Base-by-base conservation (phyloP, 1,140 invertebrate genomes). In the Platorchestia sp. region DNA sequence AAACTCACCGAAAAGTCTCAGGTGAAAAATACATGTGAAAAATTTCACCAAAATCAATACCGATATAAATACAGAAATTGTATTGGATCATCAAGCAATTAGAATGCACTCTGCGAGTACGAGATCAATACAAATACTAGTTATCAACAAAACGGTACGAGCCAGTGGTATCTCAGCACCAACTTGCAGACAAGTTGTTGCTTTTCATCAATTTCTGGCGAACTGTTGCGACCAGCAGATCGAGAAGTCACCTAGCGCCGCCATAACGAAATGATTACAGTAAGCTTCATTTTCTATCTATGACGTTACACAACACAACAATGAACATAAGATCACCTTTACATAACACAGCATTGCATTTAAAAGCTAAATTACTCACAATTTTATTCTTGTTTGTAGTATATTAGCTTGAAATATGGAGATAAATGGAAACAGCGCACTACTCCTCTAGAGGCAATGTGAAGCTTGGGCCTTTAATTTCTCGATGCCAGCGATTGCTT, bases 161-260 rank as follows among this genome's bases (percentile, higher is more conserved):
- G 59, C 36, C 14, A 75, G 59, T 75, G 59, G 59, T 22, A 75
- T 89, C 41, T 89, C n/a, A 89, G 87, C 43, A 89, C 41, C 87
- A 89, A 89, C 87, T 42, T 36, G 87, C 87, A 89, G 27, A 42
- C 41, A 89, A 89, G 87, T 89, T 89, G 87, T 89, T 89, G 41
- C 42, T 89, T 41, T 19, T 42, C 87, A 44, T 89, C 87, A 89
- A 89, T 89, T 89, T 89, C 87, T 89, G 87, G 87, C 87, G 87
- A 89, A 89, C 87, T 89, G 87, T 89, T 89, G 87, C 36, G 87
- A 89, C 87, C 87, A 89, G 87, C 87, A 89, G 87, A 42, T 75
- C 59, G 0, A 89, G 87, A 89, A 44, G 87, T 89, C 87, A 89
- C 87, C 87, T 89, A 89, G 87, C 87, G 43, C 87, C 87, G 87